Evolutionary conservation across 2,113 vertebrate species (phyloP).

Genomic region (Eudyptes chrysolophus): DNA sequence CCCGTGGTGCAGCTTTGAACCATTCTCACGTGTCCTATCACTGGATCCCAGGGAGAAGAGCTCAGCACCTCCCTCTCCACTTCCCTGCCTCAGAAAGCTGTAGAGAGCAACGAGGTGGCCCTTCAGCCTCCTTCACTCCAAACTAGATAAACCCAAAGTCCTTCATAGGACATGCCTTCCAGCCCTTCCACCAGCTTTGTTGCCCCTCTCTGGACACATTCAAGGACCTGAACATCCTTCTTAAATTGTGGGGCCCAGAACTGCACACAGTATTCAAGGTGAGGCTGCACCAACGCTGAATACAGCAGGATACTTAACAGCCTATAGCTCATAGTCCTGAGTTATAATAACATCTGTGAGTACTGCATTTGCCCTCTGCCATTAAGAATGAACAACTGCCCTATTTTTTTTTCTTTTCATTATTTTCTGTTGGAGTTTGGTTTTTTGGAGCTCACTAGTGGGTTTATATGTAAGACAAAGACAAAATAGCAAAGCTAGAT

Average conservation of each 20-base stretch:
- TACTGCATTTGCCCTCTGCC: neutral
- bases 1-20: too few species aligned
- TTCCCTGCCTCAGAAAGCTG: neutral
- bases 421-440: neutral
- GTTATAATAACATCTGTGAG: neutral
- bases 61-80: neutral
- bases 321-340: neutral
- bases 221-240: neutral
- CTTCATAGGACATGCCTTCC: neutral
- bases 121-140: neutral
- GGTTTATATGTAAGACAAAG: neutral
- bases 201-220: neutral
- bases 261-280: too few species aligned
- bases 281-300: neutral
- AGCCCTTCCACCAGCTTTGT: neutral
- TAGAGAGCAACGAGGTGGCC: neutral
- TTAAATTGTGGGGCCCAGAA: neutral
- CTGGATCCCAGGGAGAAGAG: neutral
- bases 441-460: neutral
- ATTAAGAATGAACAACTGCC: neutral
- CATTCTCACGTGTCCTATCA: neutral
- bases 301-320: neutral
- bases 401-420: neutral
- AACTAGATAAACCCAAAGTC: neutral
- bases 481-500: neutral